Conservation (phyloP, 2,888 invertebrate species). For the Drosophila picticornis region DNA sequence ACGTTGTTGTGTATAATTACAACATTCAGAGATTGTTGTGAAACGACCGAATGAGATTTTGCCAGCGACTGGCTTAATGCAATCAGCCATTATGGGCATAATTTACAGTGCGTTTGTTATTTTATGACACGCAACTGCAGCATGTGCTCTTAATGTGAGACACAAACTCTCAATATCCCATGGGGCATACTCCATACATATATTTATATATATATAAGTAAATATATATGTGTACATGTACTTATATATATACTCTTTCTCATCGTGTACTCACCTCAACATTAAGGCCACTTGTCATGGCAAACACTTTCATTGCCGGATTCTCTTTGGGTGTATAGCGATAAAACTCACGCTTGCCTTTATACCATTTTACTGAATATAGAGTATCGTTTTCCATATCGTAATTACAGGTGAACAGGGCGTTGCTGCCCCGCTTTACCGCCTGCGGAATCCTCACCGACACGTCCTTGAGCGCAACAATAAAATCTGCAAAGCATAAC, state of each 20-base stretch:
- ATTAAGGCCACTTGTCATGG: slow-evolving; percentile 88
- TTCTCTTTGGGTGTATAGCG: slow-evolving; percentile 91
- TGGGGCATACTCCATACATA: background rate
- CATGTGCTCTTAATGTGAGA: slow-evolving; percentile 70
- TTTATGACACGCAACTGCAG: slow-evolving; percentile 73
- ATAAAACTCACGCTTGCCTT: slow-evolving; percentile 93
- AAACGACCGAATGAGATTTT: slow-evolving; percentile 38
- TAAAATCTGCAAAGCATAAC: slow-evolving; percentile 82
- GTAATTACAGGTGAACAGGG: slow-evolving; percentile 90
- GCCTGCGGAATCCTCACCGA: slow-evolving; percentile 89
- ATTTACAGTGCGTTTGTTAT: slow-evolving; percentile 74
- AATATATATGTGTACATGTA: background rate
- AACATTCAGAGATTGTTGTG: slow-evolving; percentile 54
- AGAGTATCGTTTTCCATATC: slow-evolving; percentile 92
- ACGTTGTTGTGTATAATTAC: slow-evolving; percentile 63
- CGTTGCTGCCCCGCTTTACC: slow-evolving; percentile 88
- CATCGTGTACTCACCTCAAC: slow-evolving; percentile 90
- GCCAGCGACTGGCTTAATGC: slow-evolving; percentile 61
- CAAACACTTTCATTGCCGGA: slow-evolving; percentile 89
- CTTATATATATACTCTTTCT: slow-evolving; percentile 5
- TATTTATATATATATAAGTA: background rate
- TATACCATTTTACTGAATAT: slow-evolving; percentile 95
- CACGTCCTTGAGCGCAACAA: slow-evolving; percentile 87
- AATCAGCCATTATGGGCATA: slow-evolving; percentile 78
- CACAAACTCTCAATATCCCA: slow-evolving; percentile 8